phyloP scores from a whole-genome alignment of 2,113 vertebrate genomes.

The Engystomops pustulosus region DNA sequence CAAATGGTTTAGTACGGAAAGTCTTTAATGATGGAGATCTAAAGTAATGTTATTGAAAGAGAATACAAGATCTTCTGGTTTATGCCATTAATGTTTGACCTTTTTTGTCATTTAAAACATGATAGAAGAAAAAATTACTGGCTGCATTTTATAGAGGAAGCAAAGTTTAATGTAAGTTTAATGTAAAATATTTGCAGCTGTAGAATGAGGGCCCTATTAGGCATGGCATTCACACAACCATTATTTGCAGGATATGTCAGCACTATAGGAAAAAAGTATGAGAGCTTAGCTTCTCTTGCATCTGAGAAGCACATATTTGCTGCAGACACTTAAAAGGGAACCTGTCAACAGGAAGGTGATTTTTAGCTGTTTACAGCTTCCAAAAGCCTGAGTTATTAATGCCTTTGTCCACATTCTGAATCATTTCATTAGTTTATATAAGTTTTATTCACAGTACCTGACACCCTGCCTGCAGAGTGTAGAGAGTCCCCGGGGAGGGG shows the following conservation, averaged over 20 bases:
- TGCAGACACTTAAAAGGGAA: not conserved
- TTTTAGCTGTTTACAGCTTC: too few relatives aligned
- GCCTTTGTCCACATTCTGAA: too few relatives aligned
- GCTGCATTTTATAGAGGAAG: not conserved
- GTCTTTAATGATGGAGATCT: slow-evolving; percentile 11
- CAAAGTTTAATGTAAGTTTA: slow-evolving; percentile 19
- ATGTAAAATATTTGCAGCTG: slow-evolving; percentile 21
- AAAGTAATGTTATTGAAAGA: slow-evolving; percentile 36
- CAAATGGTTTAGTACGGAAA: slow-evolving; percentile 9
- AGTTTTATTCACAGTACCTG: too few relatives aligned
- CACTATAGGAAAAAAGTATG: not conserved
- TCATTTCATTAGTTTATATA: too few relatives aligned
- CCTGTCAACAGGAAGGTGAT: too few relatives aligned
- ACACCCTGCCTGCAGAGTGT: too few relatives aligned
- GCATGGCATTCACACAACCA: not conserved
- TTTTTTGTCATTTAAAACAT: slow-evolving; percentile 29
- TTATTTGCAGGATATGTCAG: not conserved
- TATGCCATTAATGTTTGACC: slow-evolving; percentile 26
- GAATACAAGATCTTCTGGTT: slow-evolving; percentile 19
- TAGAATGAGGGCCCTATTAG: not conserved
- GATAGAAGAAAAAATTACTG: not conserved
- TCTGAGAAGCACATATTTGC: not conserved
- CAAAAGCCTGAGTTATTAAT: too few relatives aligned
- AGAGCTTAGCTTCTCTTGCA: not conserved
- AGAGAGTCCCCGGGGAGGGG: too few relatives aligned